phyloP scores from a whole-genome alignment of 1,140 invertebrate species.

The Stratiolaelaps scimitus region DNA sequence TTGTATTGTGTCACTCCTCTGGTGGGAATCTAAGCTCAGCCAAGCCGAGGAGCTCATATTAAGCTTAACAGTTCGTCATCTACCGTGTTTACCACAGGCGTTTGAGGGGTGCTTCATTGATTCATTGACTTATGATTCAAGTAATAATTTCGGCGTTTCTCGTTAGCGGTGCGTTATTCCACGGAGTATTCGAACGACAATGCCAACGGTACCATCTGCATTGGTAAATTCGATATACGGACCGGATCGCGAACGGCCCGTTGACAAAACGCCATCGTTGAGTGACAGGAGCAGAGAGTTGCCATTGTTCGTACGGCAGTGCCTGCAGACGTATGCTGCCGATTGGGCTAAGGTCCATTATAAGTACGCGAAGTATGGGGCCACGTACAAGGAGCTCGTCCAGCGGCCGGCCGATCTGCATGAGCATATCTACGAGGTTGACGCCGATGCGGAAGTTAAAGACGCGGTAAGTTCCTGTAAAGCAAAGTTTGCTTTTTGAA shows the following conservation, averaged over 20 bases:
- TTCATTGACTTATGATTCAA: too few relatives aligned
- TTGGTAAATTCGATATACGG: slow-evolving; percentile 35
- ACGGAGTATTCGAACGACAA: slow-evolving; percentile 59
- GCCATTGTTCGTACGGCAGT: slow-evolving; percentile 65
- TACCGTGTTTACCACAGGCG: too few relatives aligned
- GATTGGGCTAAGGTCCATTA: slow-evolving; percentile 76
- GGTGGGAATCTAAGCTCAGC: too few relatives aligned
- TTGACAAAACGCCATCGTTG: slow-evolving; percentile 8
- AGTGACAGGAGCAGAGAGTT: slow-evolving; percentile 42
- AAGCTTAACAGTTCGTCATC: too few relatives aligned
- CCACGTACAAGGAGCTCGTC: slow-evolving; percentile 66
- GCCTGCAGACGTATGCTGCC: slow-evolving; percentile 66
- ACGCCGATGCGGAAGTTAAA: slow-evolving; percentile 65
- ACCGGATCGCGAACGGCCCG: slow-evolving; percentile 33
- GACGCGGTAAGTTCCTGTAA: slow-evolving; percentile 54
- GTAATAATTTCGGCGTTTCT: not conserved
- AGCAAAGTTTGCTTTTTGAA: too few relatives aligned
- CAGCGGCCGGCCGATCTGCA: slow-evolving; percentile 57
- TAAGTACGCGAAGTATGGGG: slow-evolving; percentile 71
- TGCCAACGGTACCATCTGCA: slow-evolving; percentile 51
- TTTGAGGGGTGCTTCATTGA: too few relatives aligned
- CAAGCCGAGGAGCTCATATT: too few relatives aligned
- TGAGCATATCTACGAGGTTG: slow-evolving; percentile 59
- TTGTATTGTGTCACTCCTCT: too few relatives aligned
- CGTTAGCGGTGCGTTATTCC: slow-evolving; percentile 61